phyloP scores from a whole-genome alignment of 1,140 invertebrate species.

The Eumaeus atala region DNA sequence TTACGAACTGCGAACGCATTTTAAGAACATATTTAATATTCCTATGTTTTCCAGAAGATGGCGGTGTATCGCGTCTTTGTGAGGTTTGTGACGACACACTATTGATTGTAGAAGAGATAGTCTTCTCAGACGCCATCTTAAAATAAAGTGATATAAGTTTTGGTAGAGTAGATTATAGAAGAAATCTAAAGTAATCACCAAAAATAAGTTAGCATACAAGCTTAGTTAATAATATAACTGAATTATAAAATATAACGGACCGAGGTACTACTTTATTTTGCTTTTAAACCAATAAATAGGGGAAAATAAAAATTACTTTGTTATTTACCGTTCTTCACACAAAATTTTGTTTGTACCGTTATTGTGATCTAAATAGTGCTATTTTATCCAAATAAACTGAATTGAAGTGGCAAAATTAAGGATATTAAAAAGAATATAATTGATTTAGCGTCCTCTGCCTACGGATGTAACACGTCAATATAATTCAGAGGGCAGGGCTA shows the following conservation, averaged over 20 bases:
- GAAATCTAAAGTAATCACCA: slow-evolving; percentile 69
- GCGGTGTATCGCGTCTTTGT: slow-evolving; percentile 65
- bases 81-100: slow-evolving; percentile 74
- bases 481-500: slow-evolving; percentile 63
- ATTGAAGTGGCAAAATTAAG: slow-evolving; percentile 29
- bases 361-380: slow-evolving; percentile 33
- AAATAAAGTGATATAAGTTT: slow-evolving; percentile 74
- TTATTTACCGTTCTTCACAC: slow-evolving; percentile 63
- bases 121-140: slow-evolving; percentile 75
- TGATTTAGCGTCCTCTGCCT: slow-evolving; percentile 56
- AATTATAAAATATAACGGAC: slow-evolving; percentile 57
- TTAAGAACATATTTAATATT: slow-evolving; percentile 10
- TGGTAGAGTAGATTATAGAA: slow-evolving; percentile 64
- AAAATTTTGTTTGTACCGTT: slow-evolving; percentile 58
- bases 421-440: slow-evolving; percentile 40
- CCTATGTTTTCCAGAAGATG: slow-evolving; percentile 43
- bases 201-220: slow-evolving; percentile 54
- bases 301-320: slow-evolving; percentile 52
- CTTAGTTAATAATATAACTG: slow-evolving; percentile 56
- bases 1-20: slow-evolving; percentile 30
- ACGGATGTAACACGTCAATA: slow-evolving; percentile 73
- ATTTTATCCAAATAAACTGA: slow-evolving; percentile 24
- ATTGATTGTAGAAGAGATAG: slow-evolving; percentile 71
- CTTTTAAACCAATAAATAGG: slow-evolving; percentile 46
- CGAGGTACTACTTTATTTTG: slow-evolving; percentile 67